A percentile compares a stretch with the other conserved stretches of the same genome.
These are phyloP conservation scores for Ephydatia muelleri DNA, from an alignment of 37 sponge, comb jelly and placozoan species.

Conservation along the genomic window DNA sequence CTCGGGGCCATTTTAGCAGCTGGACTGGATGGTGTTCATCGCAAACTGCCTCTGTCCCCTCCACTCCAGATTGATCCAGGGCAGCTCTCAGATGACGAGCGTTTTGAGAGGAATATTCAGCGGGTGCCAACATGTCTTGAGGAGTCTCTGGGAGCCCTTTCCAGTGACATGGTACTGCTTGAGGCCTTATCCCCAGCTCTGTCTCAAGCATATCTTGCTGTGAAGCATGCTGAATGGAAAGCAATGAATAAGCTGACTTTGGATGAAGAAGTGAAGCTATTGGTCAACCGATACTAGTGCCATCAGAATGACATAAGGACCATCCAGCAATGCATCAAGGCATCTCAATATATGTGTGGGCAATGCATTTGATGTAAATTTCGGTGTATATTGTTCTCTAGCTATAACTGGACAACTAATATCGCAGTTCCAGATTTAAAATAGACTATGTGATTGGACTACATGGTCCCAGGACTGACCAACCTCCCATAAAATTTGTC, in stretches of 20 bases:
- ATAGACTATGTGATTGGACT: too few relatives aligned
- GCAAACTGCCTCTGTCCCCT: slow-evolving; percentile 5
- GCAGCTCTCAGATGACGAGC: slow-evolving; percentile 30
- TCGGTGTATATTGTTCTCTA: too few relatives aligned
- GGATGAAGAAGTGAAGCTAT: slow-evolving; percentile 19
- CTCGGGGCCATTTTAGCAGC: slow-evolving; percentile 36
- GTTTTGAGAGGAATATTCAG: slow-evolving; percentile 8
- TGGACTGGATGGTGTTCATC: slow-evolving; percentile 49
- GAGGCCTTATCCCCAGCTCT: slow-evolving; percentile 12
- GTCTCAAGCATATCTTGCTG: slow-evolving; percentile 11
- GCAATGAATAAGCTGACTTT: slow-evolving; percentile 26
- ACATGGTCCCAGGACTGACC: too few relatives aligned
- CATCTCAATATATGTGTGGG: too few relatives aligned
- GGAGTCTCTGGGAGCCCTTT: slow-evolving; percentile 17
- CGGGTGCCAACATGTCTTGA: slow-evolving; percentile 18
- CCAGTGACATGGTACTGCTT: slow-evolving; percentile 4
- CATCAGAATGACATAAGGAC: too few relatives aligned
- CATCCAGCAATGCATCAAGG: too few relatives aligned
- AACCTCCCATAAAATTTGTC: too few relatives aligned
- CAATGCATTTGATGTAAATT: too few relatives aligned
- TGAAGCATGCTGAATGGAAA: slow-evolving; percentile 12
- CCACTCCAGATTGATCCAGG: slow-evolving; percentile 16
- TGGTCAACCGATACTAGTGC: slow-evolving; percentile 29
- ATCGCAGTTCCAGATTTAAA: too few relatives aligned
- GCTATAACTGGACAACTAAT: too few relatives aligned